phyloP scores from a whole-genome alignment of 2,113 vertebrate species.

The Halcyon malimbica region DNA sequence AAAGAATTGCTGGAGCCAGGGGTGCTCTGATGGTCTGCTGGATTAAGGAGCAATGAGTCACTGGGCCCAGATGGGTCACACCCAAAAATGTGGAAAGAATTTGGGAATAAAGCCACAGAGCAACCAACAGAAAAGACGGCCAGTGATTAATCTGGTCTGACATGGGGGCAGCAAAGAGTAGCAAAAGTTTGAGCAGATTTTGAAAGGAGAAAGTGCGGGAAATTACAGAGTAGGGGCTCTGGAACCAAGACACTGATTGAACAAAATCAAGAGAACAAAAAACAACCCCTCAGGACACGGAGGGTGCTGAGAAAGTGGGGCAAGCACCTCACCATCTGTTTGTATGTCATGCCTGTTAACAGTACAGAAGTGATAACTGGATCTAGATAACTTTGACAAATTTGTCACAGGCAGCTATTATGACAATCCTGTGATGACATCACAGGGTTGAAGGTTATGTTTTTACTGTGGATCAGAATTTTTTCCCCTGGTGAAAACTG shows the following conservation, averaged over 20 bases:
- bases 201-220: not conserved
- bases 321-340: not conserved
- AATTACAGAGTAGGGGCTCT: not conserved
- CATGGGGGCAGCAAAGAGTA: constrained; percentile 12
- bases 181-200: constrained; percentile 1
- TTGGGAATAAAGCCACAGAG: constrained; percentile 3
- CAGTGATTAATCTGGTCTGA: not conserved
- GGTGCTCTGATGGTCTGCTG: not conserved
- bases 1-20: not conserved
- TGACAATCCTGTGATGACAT: not conserved
- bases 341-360: constrained; percentile 3
- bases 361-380: not conserved
- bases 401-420: not conserved
- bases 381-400: not conserved
- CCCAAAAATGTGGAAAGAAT: constrained; percentile 5
- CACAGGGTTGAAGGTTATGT: not conserved
- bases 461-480: not conserved
- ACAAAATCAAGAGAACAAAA: not conserved
- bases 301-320: not conserved
- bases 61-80: constrained; percentile 20
- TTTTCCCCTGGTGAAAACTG: not conserved
- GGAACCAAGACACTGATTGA: not conserved
- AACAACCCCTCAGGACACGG: not conserved
- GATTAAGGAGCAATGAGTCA: constrained; percentile 35
- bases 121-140: not conserved